phyloP scores from a whole-genome alignment of 2,113 vertebrate species.

The Phoenicopterus ruber region DNA sequence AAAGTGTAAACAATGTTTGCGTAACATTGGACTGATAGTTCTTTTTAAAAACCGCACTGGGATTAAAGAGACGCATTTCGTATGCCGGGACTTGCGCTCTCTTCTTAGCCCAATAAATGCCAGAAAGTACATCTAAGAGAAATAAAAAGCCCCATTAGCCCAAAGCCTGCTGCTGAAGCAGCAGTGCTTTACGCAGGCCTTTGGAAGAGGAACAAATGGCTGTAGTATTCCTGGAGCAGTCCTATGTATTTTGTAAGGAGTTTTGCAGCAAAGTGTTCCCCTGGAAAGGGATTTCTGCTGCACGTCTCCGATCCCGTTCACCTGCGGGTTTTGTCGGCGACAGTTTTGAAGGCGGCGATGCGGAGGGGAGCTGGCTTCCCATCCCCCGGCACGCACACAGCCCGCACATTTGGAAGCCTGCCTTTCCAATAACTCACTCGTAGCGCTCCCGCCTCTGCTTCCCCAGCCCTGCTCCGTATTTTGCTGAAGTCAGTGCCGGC shows the following conservation, averaged over 20 bases:
- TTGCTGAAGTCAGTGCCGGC: constrained; percentile 1
- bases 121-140: constrained; percentile 10
- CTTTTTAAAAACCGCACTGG: constrained; percentile 4
- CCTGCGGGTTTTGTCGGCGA: not conserved
- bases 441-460: not conserved
- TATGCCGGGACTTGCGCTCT: not conserved
- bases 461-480: not conserved
- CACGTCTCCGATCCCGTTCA: not conserved
- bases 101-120: not conserved
- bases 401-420: not conserved
- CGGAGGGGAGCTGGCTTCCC: not conserved
- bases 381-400: not conserved
- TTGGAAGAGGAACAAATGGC: not conserved
- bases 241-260: not conserved
- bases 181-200: not conserved
- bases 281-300: not conserved
- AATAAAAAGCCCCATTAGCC: not conserved
- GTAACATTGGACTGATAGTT: constrained; percentile 32
- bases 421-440: not conserved
- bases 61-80: not conserved
- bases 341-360: not conserved
- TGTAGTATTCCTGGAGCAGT: not conserved
- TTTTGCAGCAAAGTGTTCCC: not conserved
- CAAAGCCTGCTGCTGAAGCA: not conserved
- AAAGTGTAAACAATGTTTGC: constrained; percentile 35